Evolutionary conservation across 2,113 vertebrate species (phyloP), one percentile per base, ranked within the genome.

Genomic region (Garra rufa): DNA sequence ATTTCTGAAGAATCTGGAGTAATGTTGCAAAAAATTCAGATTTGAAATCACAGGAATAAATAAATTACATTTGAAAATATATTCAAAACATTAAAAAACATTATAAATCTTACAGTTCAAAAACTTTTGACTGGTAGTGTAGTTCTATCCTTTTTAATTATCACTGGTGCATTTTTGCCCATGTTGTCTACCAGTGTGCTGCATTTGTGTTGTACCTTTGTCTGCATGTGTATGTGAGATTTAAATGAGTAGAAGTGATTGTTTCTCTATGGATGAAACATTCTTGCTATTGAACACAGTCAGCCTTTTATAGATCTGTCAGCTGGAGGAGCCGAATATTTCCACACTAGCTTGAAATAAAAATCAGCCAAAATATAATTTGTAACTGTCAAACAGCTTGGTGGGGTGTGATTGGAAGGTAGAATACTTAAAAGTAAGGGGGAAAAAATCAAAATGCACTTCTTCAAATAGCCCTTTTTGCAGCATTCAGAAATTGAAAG

Each of bases 321-420:
- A 87, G 86, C 90, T 91, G 91, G 89, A 91, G 88, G 90, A 75
- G 86, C 86, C 84, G 73, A 85, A 87, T 81, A 81, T 87, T 83
- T 76, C 43, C 50, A 63, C n/a, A 78, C 88, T 76, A 78, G 83
- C 88, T 88, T 69, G 91, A 91, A 92, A 93, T 81, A 48, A 30
- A 71, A 90, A 90, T 83, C 90, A 91, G 90, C 87, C 91, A 91
- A 88, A 89, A 88, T 89, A 76, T 86, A 86, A 85, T 92, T 93
- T 92, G 88, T 89, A 92, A 61, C 91, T 92, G 92, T 94, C 92
- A 93, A 91, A 92, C 89, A 89, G 88, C 88, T 76, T 15, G 46
- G 41, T 83, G 84, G 73, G 65, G 84, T 85, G 76, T 74, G 74
- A 81, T 46, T 30, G 69, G 76, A 89, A 90, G 88, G 86, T 92